phyloP scores from a whole-genome alignment of 30 jellyfish, hydroid and myxozoan species.

The Phacellophora camtschatica region DNA sequence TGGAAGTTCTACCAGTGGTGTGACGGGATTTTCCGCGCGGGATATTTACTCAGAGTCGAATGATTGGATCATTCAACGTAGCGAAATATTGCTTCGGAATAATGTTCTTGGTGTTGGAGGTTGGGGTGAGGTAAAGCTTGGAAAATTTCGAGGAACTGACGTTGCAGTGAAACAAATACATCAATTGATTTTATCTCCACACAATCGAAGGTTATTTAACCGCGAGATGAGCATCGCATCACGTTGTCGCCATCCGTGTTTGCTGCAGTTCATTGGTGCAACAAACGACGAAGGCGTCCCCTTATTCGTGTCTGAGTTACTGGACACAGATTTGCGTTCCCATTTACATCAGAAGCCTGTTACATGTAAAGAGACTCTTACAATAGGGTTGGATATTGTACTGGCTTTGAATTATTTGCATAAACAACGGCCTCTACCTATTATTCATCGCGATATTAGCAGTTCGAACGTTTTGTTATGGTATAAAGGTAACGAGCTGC shows the following conservation, averaged over 20 bases:
- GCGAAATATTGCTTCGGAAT: slow-evolving; percentile 55
- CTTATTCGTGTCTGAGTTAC: slow-evolving; percentile 77
- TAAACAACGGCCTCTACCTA: slow-evolving; percentile 71
- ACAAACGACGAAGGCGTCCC: slow-evolving; percentile 94
- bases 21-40: background rate
- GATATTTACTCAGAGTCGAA: background rate
- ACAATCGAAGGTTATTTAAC: slow-evolving; percentile 88
- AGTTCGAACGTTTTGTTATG: slow-evolving; percentile 83
- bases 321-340: slow-evolving; percentile 79
- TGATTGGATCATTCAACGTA: slow-evolving; percentile 83
- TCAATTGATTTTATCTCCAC: slow-evolving; percentile 82
- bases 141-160: slow-evolving; percentile 90
- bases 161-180: slow-evolving; percentile 97
- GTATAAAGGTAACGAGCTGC: slow-evolving; percentile 69
- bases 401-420: slow-evolving; percentile 85
- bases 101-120: slow-evolving; percentile 85
- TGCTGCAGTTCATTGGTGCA: slow-evolving; percentile 97
- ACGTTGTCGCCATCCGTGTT: slow-evolving; percentile 96
- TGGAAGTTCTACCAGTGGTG: background rate
- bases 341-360: slow-evolving; percentile 46
- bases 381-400: slow-evolving; percentile 68
- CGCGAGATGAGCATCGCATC: slow-evolving; percentile 97
- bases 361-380: slow-evolving; percentile 5
- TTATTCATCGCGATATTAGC: slow-evolving; percentile 93
- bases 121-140: slow-evolving; percentile 95